Evolutionary conservation across 1,140 invertebrate genomes (phyloP).

Genomic region (Drosophila elegans): DNA sequence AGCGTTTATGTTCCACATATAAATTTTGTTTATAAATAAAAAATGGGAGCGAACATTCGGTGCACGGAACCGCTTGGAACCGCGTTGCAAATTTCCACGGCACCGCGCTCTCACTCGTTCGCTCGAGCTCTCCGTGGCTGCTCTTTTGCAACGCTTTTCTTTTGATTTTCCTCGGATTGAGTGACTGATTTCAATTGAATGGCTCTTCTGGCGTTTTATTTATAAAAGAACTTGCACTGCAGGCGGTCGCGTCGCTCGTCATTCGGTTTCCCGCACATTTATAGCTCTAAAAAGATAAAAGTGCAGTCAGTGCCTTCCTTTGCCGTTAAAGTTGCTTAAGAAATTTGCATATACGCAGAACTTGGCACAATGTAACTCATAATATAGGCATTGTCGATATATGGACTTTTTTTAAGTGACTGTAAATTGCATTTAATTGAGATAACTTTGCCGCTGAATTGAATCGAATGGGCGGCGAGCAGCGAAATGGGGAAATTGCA

Average conservation of each 20-base stretch:
- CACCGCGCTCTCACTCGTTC: constrained; percentile 24
- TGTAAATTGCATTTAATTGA: constrained; percentile 51
- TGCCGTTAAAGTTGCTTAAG: constrained; percentile 44
- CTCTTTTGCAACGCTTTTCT: constrained; percentile 57
- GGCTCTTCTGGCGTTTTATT: constrained; percentile 68
- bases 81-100: constrained; percentile 69
- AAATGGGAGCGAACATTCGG: constrained; percentile 73
- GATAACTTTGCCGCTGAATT: constrained; percentile 22
- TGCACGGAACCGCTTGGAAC: constrained; percentile 84
- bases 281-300: constrained; percentile 52
- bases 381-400: constrained; percentile 30
- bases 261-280: constrained; percentile 27
- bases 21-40: constrained; percentile 79
- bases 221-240: constrained; percentile 82
- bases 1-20: constrained; percentile 72
- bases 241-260: constrained; percentile 62
- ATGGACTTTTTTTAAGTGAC: constrained; percentile 49
- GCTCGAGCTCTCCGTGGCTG: constrained; percentile 27
- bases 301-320: constrained; percentile 20
- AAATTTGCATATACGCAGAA: constrained; percentile 37
- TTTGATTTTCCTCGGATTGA: constrained; percentile 71
- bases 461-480: constrained; percentile 17
- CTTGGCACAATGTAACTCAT: constrained; percentile 46
- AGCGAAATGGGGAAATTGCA: constrained; percentile 68
- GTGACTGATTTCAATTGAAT: constrained; percentile 72